These are phyloP conservation scores for Watsonalla binaria DNA, from an alignment of 2,888 invertebrate species.

Conservation along the genomic window DNA sequence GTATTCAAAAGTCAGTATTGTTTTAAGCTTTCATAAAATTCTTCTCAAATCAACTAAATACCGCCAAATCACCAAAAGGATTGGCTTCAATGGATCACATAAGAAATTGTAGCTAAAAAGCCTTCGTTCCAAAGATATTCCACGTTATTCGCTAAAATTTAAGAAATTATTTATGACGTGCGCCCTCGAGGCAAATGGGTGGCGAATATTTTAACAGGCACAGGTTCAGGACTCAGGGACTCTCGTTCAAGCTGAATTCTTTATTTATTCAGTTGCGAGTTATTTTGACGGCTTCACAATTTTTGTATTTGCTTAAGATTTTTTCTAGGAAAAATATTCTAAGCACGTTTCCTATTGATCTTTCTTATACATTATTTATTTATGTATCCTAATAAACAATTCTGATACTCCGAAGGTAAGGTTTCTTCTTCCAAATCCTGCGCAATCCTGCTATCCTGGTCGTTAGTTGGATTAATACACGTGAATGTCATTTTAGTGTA, in stretches of 20 bases:
- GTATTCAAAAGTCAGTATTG: too few relatives aligned
- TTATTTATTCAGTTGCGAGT: conserved; percentile 30
- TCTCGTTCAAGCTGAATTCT: conserved; percentile 10
- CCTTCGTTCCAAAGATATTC: not conserved
- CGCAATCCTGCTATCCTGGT: too few relatives aligned
- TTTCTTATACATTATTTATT: not conserved
- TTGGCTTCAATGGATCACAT: not conserved
- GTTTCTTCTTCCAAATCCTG: too few relatives aligned
- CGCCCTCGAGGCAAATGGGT: conserved; percentile 30
- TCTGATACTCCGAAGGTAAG: not conserved
- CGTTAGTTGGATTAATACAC: too few relatives aligned
- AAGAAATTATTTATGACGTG: conserved; percentile 35
- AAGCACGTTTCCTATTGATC: conserved; percentile 4
- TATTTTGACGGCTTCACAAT: conserved; percentile 16
- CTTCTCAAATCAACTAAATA: too few relatives aligned
- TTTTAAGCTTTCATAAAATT: too few relatives aligned
- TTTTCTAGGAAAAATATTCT: conserved; percentile 11
- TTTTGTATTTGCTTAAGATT: conserved; percentile 2
- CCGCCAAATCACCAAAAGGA: not conserved
- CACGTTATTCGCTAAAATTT: conserved; percentile 19
- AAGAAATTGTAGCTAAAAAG: conserved; percentile 5
- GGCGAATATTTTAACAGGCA: conserved; percentile 35
- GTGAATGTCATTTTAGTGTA: too few relatives aligned
- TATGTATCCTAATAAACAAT: not conserved
- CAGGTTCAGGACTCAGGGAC: conserved; percentile 12